phyloP scores from a whole-genome alignment of 2,797 vertebrate species.

The Myripristis murdjan region DNA sequence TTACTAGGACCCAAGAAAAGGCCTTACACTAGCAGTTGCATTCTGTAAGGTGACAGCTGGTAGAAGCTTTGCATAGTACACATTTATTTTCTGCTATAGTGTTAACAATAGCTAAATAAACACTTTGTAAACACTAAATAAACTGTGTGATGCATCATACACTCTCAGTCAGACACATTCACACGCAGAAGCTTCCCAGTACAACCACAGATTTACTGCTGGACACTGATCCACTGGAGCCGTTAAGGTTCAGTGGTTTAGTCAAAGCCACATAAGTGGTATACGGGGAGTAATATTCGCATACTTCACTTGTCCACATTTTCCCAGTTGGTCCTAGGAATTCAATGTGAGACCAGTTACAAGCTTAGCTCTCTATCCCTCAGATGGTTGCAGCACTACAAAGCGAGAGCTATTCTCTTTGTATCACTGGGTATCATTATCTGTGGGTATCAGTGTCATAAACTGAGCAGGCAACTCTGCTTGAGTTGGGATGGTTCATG shows the following conservation, averaged over 20 bases:
- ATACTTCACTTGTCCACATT: constrained; percentile 35
- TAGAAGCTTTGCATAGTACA: too few relatives aligned
- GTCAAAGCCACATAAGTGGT: constrained; percentile 38
- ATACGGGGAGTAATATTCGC: constrained; percentile 39
- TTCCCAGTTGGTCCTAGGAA: constrained; percentile 23
- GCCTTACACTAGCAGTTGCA: too few relatives aligned
- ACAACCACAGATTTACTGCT: constrained; percentile 3
- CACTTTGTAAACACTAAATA: too few relatives aligned
- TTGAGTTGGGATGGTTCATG: too few relatives aligned
- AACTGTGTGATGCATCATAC: too few relatives aligned
- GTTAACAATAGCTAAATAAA: too few relatives aligned
- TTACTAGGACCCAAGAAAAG: too few relatives aligned
- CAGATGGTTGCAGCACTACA: constrained; percentile 8
- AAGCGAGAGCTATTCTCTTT: constrained; percentile 1
- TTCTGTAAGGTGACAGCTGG: too few relatives aligned
- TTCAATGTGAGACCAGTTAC: constrained; percentile 45
- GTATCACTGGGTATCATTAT: background rate
- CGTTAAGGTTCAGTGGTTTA: constrained; percentile 27
- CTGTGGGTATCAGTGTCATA: background rate
- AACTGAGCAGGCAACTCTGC: too few relatives aligned
- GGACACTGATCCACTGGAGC: background rate
- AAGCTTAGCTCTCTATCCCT: constrained; percentile 20
- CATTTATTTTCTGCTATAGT: too few relatives aligned
- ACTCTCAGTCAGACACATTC: background rate
- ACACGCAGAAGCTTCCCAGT: background rate